Conservation (phyloP, 2,888 invertebrate species). For the Drosophila flavopinicola region DNA sequence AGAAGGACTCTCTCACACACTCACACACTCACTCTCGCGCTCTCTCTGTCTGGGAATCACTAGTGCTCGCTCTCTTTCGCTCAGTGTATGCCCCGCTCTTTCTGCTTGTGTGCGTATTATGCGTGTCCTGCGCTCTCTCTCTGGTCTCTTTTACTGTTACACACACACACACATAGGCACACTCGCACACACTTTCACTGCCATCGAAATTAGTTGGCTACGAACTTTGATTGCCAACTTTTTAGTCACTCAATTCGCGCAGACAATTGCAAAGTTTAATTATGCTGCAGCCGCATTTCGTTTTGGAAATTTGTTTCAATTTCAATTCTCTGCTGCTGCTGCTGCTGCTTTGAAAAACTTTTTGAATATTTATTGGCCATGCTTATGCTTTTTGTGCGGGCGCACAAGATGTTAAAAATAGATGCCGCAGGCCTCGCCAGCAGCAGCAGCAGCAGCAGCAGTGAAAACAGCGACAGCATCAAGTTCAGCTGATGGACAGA, state of each 20-base stretch:
- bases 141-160: slow-evolving; percentile 7
- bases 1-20: slow-evolving; percentile 26
- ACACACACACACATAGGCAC: slow-evolving; percentile 7
- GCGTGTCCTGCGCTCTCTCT: slow-evolving; percentile 52
- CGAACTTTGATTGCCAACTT: slow-evolving; percentile 43
- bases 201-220: slow-evolving; percentile 26
- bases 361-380: slow-evolving; percentile 66
- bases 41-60: background rate
- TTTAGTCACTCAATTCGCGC: slow-evolving; percentile 26
- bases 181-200: slow-evolving; percentile 19
- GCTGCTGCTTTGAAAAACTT: slow-evolving; percentile 18
- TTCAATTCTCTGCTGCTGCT: too few species aligned
- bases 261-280: slow-evolving; percentile 21
- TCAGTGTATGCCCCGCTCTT: background rate
- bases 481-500: slow-evolving; percentile 55
- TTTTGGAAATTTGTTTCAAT: slow-evolving; percentile 11
- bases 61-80: slow-evolving; percentile 5
- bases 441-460: slow-evolving; percentile 17
- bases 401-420: slow-evolving; percentile 66
- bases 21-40: background rate
- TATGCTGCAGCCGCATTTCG: slow-evolving; percentile 2
- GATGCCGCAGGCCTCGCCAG: slow-evolving; percentile 64
- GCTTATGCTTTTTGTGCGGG: slow-evolving; percentile 55
- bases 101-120: slow-evolving; percentile 18
- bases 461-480: slow-evolving; percentile 58